These are phyloP conservation scores for Phortica variegata DNA, from an alignment of 1,140 invertebrate species.

Conservation along the genomic window DNA sequence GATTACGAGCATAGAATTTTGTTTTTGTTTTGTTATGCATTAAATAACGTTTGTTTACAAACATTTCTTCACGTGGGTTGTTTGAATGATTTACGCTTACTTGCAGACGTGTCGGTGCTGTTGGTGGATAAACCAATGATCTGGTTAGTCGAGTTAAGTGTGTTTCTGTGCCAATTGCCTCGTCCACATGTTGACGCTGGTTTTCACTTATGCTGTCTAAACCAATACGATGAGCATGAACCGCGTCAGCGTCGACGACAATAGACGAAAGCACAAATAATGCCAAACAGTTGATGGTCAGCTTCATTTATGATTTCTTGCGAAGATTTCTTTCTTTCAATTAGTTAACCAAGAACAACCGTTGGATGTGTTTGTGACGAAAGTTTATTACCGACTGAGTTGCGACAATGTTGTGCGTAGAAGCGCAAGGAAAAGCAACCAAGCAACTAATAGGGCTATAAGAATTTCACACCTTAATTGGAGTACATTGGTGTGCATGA, in stretches of 20 bases:
- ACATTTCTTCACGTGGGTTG: not conserved
- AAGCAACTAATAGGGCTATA: not conserved
- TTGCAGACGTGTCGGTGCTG: constrained; percentile 45
- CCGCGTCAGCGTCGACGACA: constrained; percentile 3
- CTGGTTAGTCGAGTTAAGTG: constrained; percentile 31
- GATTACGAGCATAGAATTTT: not conserved
- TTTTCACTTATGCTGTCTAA: not conserved
- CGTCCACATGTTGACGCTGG: not conserved
- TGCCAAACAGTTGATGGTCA: constrained; percentile 22
- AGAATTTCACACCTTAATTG: constrained; percentile 1
- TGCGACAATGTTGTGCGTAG: too few species aligned
- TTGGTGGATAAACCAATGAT: constrained; percentile 46
- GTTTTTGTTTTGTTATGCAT: not conserved
- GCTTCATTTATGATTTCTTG: constrained; percentile 15
- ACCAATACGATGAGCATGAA: constrained; percentile 6
- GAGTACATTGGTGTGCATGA: too few species aligned
- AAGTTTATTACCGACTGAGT: not conserved
- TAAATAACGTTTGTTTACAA: not conserved
- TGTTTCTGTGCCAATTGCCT: too few species aligned
- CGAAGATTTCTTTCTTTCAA: constrained; percentile 23
- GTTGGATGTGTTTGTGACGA: not conserved
- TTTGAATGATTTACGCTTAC: constrained; percentile 8
- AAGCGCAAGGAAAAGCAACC: not conserved
- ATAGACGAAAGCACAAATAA: constrained; percentile 5
- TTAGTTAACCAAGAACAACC: not conserved